Conservation (phyloP, 2,888 invertebrate species). For the Sceliomorpha sp. region DNA sequence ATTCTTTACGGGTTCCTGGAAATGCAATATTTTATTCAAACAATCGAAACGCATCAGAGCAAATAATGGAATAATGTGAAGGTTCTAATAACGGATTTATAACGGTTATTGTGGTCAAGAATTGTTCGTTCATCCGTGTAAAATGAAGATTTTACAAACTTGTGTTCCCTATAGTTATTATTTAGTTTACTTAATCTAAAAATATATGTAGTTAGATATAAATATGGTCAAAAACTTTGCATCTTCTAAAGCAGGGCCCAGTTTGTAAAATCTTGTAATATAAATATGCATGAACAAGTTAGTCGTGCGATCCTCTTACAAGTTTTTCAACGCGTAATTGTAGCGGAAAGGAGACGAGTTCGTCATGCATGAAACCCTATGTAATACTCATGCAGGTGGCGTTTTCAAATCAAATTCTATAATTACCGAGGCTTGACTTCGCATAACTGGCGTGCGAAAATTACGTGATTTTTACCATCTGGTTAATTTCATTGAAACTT, state of each 20-base stretch:
- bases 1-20: slow-evolving; percentile 3
- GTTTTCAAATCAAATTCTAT: slow-evolving; percentile 46
- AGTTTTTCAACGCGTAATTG: slow-evolving; percentile 23
- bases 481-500: slow-evolving; percentile 58
- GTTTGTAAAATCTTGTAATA: too few species aligned
- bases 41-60: too few species aligned
- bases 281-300: slow-evolving; percentile 3
- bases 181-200: too few species aligned
- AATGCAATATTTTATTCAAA: slow-evolving; percentile 2
- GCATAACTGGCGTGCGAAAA: slow-evolving; percentile 46
- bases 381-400: slow-evolving; percentile 41
- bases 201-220: too few species aligned
- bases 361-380: slow-evolving; percentile 38
- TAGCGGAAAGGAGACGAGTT: slow-evolving; percentile 7
- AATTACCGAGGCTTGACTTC: slow-evolving; percentile 47
- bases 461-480: slow-evolving; percentile 65
- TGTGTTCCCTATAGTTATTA: too few species aligned
- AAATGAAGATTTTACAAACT: too few species aligned
- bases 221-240: too few species aligned
- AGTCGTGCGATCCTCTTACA: slow-evolving; percentile 23
- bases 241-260: too few species aligned
- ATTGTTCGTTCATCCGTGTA: too few species aligned
- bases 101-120: too few species aligned
- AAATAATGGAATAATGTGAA: too few species aligned
- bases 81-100: too few species aligned